Evolutionary conservation across 2,797 vertebrate genomes (phyloP), one percentile per base, ranked within the genome.

Genomic region (Phrynocephalus vlangalii): DNA sequence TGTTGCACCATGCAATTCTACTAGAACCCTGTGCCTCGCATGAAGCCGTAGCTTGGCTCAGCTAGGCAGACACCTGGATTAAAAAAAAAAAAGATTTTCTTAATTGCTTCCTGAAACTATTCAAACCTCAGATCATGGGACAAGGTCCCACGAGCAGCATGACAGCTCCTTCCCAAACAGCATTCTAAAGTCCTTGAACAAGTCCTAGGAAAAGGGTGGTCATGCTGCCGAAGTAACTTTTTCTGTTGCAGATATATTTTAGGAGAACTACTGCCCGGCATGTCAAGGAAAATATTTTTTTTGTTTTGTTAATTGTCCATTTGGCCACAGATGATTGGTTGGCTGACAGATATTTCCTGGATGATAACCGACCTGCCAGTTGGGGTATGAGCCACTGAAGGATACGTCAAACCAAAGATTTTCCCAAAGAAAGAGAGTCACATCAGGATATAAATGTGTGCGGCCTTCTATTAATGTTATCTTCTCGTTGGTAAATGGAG

Each of bases 61-160:
- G 30, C 2, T 0, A 0, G 38, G 28, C 24, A 24, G 63, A 9
- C 28, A 86, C 38, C 60, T 88, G 85, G 33, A 70, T 0, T 78
- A 82, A 85, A 63, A 33, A 73, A 82, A 44, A 44, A 44, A 44
- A 44, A 3, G 2, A 90, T 81, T 63, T 90, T 60, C 67, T 7
- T 75, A 7, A 82, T 87, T 77, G 22, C 20, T 13, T 10, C 6
- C 73, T 73, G 83, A 67, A 82, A 60, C 66, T n/a, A 79, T 78
- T 67, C 66, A 88, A 88, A 44, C 67, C 66, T 48, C 82, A 83
- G 66, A 71, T 79, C 78, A 48, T 79, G 67, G 79, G 86, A 79
- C 26, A 44, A 68, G 67, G 66, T 70, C 63, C 82, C 66, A 9
- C 1, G 16, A 84, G 30, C 78, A 66, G 68, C 15, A 71, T 18